phyloP scores from a whole-genome alignment of 2,797 vertebrate species.

The Chromobotia macracanthus region DNA sequence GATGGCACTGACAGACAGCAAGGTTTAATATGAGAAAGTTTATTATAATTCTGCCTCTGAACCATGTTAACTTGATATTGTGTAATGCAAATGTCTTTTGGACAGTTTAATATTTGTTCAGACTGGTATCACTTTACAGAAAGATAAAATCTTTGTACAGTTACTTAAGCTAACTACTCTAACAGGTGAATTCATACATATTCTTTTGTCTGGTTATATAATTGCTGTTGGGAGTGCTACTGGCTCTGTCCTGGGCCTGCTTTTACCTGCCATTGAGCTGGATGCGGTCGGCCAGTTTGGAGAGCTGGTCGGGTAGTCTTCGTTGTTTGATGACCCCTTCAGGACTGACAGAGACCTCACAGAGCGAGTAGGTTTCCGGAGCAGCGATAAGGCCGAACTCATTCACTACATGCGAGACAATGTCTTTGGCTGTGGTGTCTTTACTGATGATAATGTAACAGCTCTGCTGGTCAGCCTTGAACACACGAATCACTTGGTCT shows the following conservation, averaged over 20 bases:
- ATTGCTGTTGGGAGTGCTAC: no score
- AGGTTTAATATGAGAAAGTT: no score
- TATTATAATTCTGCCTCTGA: no score
- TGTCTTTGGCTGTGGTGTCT: constrained; percentile 95
- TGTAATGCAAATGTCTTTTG: no score
- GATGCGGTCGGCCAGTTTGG: constrained; percentile 94
- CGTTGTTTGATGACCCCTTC: constrained; percentile 96
- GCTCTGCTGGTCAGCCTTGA: constrained; percentile 96
- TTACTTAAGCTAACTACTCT: no score
- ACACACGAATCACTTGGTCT: constrained; percentile 95
- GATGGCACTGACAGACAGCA: no score
- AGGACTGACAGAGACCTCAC: constrained; percentile 92
- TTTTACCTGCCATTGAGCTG: constrained; percentile 91
- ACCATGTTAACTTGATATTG: no score
- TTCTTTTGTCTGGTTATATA: no score
- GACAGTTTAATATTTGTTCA: no score
- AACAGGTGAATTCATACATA: background rate
- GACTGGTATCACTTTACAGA: no score
- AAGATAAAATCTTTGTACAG: no score
- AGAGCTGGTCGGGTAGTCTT: constrained; percentile 92
- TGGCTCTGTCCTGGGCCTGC: background rate
- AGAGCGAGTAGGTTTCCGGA: constrained; percentile 89
- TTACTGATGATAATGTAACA: constrained; percentile 98
- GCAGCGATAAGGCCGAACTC: constrained; percentile 87
- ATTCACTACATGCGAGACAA: constrained; percentile 87